Conservation (phyloP, 2,797 vertebrate species). For the Cryptoprocta ferox region DNA sequence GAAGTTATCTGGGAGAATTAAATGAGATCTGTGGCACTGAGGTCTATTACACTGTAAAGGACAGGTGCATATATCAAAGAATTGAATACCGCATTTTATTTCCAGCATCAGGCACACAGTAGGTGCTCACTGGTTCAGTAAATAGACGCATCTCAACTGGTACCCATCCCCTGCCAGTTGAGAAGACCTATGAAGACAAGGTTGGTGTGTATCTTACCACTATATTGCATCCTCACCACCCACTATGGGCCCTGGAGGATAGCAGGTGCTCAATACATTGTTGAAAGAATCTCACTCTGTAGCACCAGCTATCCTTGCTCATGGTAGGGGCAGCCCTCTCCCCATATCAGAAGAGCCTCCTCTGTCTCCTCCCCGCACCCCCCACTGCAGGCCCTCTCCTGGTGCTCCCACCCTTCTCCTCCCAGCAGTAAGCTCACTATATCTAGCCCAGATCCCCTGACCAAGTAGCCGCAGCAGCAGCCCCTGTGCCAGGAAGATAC, state of each 20-base stretch:
- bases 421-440: not conserved
- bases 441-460: not conserved
- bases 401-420: not conserved
- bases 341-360: not conserved
- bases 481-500: not conserved
- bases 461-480: constrained; percentile 3
- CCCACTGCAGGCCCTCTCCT: not conserved
- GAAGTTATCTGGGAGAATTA: constrained; percentile 25
- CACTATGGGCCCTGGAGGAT: not conserved
- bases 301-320: constrained; percentile 27
- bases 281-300: not conserved
- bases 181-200: constrained; percentile 6
- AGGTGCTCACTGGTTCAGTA: not conserved
- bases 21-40: not conserved
- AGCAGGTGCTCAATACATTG: constrained; percentile 18
- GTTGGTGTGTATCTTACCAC: not conserved
- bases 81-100: not conserved
- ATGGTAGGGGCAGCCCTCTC: not conserved
- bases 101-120: constrained; percentile 19
- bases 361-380: not conserved
- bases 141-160: not conserved
- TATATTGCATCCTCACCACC: not conserved
- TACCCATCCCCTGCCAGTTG: not conserved
- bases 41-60: not conserved
- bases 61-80: not conserved